phyloP scores from a whole-genome alignment of 2,113 vertebrate species.

The Myotis yumanensis region DNA sequence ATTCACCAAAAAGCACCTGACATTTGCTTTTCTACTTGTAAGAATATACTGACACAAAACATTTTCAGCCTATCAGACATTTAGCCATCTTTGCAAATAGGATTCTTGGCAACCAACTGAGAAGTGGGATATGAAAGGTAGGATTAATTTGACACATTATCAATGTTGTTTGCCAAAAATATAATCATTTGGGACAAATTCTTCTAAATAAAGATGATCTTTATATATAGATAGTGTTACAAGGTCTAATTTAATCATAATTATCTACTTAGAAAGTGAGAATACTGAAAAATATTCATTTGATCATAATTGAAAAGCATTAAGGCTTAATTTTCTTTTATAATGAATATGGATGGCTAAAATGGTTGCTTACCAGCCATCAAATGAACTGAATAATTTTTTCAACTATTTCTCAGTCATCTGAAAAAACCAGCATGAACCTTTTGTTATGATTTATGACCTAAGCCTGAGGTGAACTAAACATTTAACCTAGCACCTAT shows the following conservation, averaged over 20 bases:
- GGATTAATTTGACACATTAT: neutral
- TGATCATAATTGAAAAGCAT: neutral
- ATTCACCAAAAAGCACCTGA: neutral
- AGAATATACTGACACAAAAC: neutral
- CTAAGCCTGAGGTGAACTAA: neutral
- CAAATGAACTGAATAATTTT: neutral
- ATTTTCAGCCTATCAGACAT: neutral
- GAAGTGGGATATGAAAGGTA: neutral
- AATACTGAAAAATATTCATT: neutral
- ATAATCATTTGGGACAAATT: conserved; percentile 5
- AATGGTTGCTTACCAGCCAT: neutral
- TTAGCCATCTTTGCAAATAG: neutral
- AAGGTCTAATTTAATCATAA: conserved; percentile 10
- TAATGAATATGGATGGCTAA: neutral
- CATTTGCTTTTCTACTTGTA: neutral
- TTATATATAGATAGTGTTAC: neutral
- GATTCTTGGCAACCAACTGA: conserved; percentile 20
- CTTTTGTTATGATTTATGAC: neutral
- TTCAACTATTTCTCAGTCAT: neutral
- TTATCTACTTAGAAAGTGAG: neutral
- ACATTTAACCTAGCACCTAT: neutral
- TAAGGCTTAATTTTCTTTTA: neutral
- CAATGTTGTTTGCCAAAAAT: neutral
- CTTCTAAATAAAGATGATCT: conserved; percentile 15
- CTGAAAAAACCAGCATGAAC: neutral